Conservation (phyloP, 2,888 invertebrate species). For the Dynastes tityus region DNA sequence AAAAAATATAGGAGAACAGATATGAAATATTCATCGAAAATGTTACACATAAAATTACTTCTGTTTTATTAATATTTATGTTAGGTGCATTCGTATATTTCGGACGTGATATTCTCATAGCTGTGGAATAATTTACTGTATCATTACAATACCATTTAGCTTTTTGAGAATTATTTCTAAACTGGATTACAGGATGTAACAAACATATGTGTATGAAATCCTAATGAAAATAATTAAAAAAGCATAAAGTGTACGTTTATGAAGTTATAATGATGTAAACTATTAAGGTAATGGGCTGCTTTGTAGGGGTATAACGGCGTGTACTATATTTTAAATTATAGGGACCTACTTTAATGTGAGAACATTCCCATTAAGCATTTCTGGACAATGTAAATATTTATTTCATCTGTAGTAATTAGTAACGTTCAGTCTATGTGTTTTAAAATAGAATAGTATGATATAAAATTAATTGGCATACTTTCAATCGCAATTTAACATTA, state of each 20-base stretch:
- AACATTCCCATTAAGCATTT: constrained; percentile 38
- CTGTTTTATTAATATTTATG: constrained; percentile 10
- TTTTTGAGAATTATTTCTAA: not conserved
- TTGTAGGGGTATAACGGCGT: not conserved
- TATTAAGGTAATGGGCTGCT: constrained; percentile 20
- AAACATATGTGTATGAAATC: too few species aligned
- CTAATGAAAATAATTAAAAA: constrained; percentile 14
- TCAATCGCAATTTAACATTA: too few species aligned
- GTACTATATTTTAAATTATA: constrained; percentile 2
- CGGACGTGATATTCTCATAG: not conserved
- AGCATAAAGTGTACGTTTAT: not conserved
- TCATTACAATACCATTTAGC: not conserved
- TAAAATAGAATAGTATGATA: too few species aligned
- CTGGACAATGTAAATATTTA: constrained; percentile 16
- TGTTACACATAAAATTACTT: not conserved
- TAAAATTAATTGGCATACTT: too few species aligned
- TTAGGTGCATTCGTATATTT: not conserved
- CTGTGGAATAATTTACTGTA: not conserved
- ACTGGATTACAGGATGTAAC: too few species aligned
- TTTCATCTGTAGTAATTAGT: not conserved
- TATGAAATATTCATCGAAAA: not conserved
- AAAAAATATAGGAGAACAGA: not conserved
- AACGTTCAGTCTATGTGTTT: too few species aligned
- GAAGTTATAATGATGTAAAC: constrained; percentile 40
- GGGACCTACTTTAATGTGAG: constrained; percentile 24